Conservation (phyloP, 2,113 vertebrate genomes). For the Hemicordylus capensis region DNA sequence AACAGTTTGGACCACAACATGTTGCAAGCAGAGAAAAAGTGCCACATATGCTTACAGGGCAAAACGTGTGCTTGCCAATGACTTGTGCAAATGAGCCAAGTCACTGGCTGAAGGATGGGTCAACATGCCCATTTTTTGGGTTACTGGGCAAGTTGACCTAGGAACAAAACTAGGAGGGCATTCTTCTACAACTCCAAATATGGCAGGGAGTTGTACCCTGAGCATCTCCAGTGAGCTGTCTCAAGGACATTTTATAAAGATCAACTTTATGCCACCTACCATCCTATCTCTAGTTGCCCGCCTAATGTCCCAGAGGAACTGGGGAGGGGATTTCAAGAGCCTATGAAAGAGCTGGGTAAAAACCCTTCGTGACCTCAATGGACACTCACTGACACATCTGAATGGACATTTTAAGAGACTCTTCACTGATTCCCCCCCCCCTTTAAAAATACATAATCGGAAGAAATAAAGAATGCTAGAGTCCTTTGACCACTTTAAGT, state of each 20-base stretch:
- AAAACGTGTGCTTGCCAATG: too few relatives aligned
- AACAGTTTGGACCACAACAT: too few relatives aligned
- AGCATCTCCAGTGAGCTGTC: not conserved
- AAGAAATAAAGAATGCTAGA: not conserved
- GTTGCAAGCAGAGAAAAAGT: too few relatives aligned
- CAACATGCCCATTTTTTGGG: not conserved
- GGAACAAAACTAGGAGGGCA: not conserved
- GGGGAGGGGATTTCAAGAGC: too few relatives aligned
- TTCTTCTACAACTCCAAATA: not conserved
- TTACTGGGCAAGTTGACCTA: not conserved
- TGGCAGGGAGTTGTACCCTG: not conserved
- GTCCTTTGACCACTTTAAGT: not conserved
- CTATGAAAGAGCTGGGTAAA: not conserved
- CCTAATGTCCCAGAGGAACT: not conserved
- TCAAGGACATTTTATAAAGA: not conserved
- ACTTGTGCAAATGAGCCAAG: not conserved
- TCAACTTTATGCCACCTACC: not conserved
- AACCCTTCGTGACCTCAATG: not conserved
- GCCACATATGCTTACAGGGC: too few relatives aligned
- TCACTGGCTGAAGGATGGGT: not conserved
- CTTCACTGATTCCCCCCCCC: not conserved
- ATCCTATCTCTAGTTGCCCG: not conserved
- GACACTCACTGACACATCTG: not conserved
- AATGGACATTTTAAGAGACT: not conserved
- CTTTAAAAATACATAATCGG: not conserved